Base-by-base conservation (phyloP, 2,113 vertebrate species). In the Puntigrus tetrazona region DNA sequence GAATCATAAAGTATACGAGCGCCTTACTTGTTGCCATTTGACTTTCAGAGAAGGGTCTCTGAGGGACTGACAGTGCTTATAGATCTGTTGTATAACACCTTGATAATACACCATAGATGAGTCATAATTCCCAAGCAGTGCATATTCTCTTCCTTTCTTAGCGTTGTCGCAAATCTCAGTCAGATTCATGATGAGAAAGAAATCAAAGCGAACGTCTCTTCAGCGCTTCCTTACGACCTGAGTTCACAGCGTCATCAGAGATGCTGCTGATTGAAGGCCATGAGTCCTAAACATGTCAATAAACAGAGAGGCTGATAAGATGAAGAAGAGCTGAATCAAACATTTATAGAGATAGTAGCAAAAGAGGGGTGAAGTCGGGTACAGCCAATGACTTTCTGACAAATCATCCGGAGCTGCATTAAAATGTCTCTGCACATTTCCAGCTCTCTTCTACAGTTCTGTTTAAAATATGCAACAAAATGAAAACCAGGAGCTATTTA, bases 61-160 rank as follows among this genome's bases (percentile, higher is more conserved):
- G 89, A 99, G 91, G 0, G 94, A 94, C 91, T 96, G 96, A 77
- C 95, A 96, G 76, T 98, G 96, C 85, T 97, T 96, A 78, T 98
- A 95, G 91, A 99, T 98, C 92, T 99, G 97, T 36, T 99, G 97
- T 81, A 99, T 95, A 86, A 99, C 97, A 18, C 98, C 98, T 88
- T 99, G 97, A 90, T 99, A 99, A 91, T 99, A 99, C 0, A 99
- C 96, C 90, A 97, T 94, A 18, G 98, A 97, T 2, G 98, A 97
- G 90, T 99, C 98, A 3, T 99, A 99, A 92, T 98, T 99, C 70
- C 98, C 98, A 83, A 99, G 95, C 61, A 99, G 92, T 8, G 98
- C 98, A 83, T 97, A 99, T 93, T 99, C 98, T 87, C 97, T 94
- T 81, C 96, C 98, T 91, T 97, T 99, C 92, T 98, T 98, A 86